Evolutionary conservation across 2,888 invertebrate species (phyloP), one percentile per base, ranked within the genome.

Genomic region (Eupithecia tripunctaria): DNA sequence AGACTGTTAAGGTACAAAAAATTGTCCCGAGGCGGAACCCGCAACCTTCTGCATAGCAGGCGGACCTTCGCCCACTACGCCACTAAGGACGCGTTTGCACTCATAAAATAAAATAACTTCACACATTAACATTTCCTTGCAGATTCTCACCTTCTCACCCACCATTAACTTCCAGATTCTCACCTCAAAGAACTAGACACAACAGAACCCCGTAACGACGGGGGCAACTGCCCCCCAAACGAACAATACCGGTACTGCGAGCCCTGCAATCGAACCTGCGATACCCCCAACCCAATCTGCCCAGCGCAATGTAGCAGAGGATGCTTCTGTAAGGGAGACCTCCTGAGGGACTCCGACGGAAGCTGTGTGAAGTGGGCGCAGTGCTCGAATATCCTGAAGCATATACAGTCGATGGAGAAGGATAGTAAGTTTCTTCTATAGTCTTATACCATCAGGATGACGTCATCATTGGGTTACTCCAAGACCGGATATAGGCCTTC

Each of bases 161-260:
- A n/a, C n/a, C n/a, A n/a, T n/a, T n/a, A n/a, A n/a, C 25, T 56
- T 56, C 7, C 81, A 87, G 86, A 76, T 8, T 73, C 79, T 41
- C 73, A 82, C 4, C 82, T 80, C 76, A 85, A 79, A 12, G 79
- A 79, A 56, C 25, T 56, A 69, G 86, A 90, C 5, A 87, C 89
- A 0, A 80, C 88, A 0, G 91, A 91, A n/a, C 91, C 91, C 0
- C 86, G 88, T 0, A 67, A 80, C 6, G 79, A 82, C 64, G 81
- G 80, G 7, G 81, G 81, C n/a, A 65, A 70, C 3, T 91, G 92
- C 56, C 87, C 88, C 0, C 74, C 81, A 0, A 81, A 88, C 75
- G 88, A 91, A 41, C 92, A 90, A 80, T 92, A 90, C 82, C 78
- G 86, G 12, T 86, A 85, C 78, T 92, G 92, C 56, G 91, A 91